Percentiles rank a stretch among this genome's conserved stretches.
These are phyloP conservation scores for Cricetomys ansorgei DNA, from an alignment of 2,113 vertebrate species.

Conservation along the genomic window DNA sequence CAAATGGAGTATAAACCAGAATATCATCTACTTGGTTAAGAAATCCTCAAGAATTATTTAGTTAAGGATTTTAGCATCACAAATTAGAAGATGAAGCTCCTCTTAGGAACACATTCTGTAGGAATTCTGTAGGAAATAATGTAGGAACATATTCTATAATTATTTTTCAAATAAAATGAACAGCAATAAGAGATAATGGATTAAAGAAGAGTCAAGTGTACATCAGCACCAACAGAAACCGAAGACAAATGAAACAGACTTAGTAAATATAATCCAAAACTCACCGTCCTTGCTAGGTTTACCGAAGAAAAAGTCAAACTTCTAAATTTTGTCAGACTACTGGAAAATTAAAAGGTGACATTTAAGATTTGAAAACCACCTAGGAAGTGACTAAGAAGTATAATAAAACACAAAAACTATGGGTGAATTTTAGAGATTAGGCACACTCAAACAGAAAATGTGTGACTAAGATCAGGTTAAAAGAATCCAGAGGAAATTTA, in stretches of 20 bases:
- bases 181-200: background rate
- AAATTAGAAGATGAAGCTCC: background rate
- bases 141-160: conserved; percentile 10
- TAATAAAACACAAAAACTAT: background rate
- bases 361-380: background rate
- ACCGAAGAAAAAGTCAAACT: conserved; percentile 33
- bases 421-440: background rate
- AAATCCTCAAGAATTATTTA: conserved; percentile 23
- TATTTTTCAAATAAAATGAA: conserved; percentile 30
- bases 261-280: background rate
- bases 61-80: background rate
- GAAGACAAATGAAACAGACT: background rate
- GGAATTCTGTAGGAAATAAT: too few species aligned
- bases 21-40: background rate
- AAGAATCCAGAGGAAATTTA: background rate
- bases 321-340: conserved; percentile 49
- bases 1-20: background rate
- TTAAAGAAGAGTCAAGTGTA: background rate
- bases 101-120: background rate
- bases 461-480: background rate
- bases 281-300: background rate
- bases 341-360: conserved; percentile 12
- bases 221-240: conserved; percentile 40
- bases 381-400: background rate
- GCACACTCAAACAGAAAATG: background rate